These are phyloP conservation scores for Propsilocerus akamusi DNA, from an alignment of 1,140 invertebrate genomes.

Conservation along the genomic window DNA sequence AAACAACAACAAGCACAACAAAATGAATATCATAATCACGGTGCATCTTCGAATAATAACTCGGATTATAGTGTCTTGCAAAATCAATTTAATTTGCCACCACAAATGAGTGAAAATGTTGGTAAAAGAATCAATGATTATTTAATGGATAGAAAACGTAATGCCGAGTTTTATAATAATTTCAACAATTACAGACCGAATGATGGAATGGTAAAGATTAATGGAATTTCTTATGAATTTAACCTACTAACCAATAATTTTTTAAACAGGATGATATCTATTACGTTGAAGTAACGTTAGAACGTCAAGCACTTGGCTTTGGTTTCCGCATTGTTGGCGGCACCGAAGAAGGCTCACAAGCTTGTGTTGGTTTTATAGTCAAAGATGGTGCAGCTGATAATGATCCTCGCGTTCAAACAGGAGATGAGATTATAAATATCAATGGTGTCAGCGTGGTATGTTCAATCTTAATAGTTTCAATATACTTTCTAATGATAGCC, in stretches of 20 bases:
- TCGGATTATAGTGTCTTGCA: not conserved
- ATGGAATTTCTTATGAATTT: not conserved
- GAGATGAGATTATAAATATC: slow-evolving; percentile 79
- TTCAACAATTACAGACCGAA: not conserved
- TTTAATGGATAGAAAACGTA: not conserved
- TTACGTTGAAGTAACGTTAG: slow-evolving; percentile 47
- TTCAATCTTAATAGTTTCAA: not conserved
- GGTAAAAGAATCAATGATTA: not conserved
- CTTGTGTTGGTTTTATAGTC: slow-evolving; percentile 89
- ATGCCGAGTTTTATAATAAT: not conserved
- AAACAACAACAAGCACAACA: too few species aligned
- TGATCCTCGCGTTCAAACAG: slow-evolving; percentile 64
- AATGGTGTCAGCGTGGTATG: slow-evolving; percentile 53
- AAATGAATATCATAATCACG: not conserved
- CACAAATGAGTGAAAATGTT: slow-evolving; percentile 1
- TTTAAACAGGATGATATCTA: not conserved
- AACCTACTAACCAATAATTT: not conserved
- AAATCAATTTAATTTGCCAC: slow-evolving; percentile 3
- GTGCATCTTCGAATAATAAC: not conserved
- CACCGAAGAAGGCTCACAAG: slow-evolving; percentile 90
- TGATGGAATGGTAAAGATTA: not conserved
- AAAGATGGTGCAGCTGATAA: slow-evolving; percentile 76
- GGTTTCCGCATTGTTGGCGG: slow-evolving; percentile 98
- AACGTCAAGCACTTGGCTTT: slow-evolving; percentile 73
- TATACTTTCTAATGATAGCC: not conserved